Base-by-base conservation (phyloP, 2,797 vertebrate genomes). In the Gephyroberyx darwinii region DNA sequence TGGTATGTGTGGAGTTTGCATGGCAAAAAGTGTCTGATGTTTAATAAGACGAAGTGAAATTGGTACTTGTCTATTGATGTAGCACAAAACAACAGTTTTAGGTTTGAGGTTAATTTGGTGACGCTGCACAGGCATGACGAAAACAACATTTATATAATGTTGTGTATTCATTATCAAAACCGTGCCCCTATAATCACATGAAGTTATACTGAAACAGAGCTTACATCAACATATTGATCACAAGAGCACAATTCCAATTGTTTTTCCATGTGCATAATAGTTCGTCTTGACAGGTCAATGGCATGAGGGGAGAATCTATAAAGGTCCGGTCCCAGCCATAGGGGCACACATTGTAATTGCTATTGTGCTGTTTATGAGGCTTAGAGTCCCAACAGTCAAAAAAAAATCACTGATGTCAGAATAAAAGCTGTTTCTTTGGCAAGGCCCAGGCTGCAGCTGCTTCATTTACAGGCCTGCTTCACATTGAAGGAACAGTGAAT, bases 391-490 rank as follows among this genome's bases (percentile, higher is more conserved):
- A 69, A 69, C 53, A 72, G 50, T 71, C 20, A 20, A 74, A 56
- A 41, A 41, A 41, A 9, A 77, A 82, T 52, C 71, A 83, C 65
- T 68, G 60, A 76, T 78, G 66, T 78, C 63, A 64, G 67, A 72
- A 75, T 71, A 74, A 81, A 75, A 78, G 17, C 69, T 60, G 31
- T 47, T 65, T 76, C 62, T 58, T 55, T 77, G 71, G 61, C 55
- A 61, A 52, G 17, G 48, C 50, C 39, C 17, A 37, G 8, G 16
- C 39, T 72, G 69, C 76, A 84, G 77, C 75, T 69, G 75, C 56
- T 65, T 77, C 60, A 82, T 86, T 82, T 81, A 80, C 39, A 74
- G 59, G 48, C 58, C 74, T 71, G 67, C 48, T 67, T 74, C 69
- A 65, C 30, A 59, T 61, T 67, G 52, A 82, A 80, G 55, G 48